These are phyloP conservation scores for Porites evermanni DNA, from an alignment of 92 coral and sea anemone species.

Conservation along the genomic window DNA sequence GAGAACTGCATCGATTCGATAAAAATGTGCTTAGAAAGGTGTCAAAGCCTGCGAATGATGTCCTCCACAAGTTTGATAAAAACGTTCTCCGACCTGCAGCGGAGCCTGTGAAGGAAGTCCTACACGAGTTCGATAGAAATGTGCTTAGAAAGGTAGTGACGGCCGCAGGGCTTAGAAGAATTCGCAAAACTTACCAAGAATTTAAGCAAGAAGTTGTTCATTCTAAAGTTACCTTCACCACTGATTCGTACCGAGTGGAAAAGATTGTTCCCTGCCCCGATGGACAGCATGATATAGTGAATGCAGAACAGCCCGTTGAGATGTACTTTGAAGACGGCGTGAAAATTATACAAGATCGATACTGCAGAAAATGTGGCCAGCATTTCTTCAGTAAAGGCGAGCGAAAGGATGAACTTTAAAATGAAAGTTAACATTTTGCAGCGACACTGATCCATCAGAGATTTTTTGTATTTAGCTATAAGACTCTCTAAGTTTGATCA, in stretches of 20 bases:
- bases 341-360: constrained; percentile 63
- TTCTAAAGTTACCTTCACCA: constrained; percentile 70
- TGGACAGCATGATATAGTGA: constrained; percentile 76
- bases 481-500: too few species aligned
- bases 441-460: background rate
- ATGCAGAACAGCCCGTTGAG: constrained; percentile 69
- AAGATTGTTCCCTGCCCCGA: constrained; percentile 65
- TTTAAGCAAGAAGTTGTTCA: constrained; percentile 64
- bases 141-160: constrained; percentile 54
- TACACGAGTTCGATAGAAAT: background rate
- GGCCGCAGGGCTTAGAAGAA: constrained; percentile 61
- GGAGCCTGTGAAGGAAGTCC: constrained; percentile 53
- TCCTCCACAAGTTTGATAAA: constrained; percentile 44
- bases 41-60: constrained; percentile 52
- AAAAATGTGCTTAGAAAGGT: constrained; percentile 52
- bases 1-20: constrained; percentile 22
- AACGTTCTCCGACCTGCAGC: constrained; percentile 42
- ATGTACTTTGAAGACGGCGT: constrained; percentile 68
- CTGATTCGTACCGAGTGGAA: constrained; percentile 68
- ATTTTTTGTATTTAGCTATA: too few species aligned
- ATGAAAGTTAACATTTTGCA: background rate
- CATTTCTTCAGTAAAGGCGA: constrained; percentile 58
- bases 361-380: constrained; percentile 79
- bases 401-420: constrained; percentile 60
- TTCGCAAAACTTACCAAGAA: constrained; percentile 63